Evolutionary conservation across 2,797 vertebrate genomes (phyloP), one percentile per base, ranked within the genome.

Genomic region (Telmatherina bonti): DNA sequence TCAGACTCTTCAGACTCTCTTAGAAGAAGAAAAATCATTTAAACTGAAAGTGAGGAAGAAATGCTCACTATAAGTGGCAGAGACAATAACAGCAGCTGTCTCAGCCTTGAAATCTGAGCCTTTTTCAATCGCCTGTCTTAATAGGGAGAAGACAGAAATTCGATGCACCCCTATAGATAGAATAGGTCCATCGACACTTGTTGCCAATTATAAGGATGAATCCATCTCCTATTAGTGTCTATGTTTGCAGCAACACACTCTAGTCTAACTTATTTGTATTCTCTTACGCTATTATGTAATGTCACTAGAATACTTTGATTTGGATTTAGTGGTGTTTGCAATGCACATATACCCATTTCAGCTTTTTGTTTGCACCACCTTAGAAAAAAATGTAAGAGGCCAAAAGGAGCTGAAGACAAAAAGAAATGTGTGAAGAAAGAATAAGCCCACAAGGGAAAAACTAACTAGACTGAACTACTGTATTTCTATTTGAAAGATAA

Each of bases 181-280:
- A 84, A 87, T 68, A 72, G 82, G 30, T 79, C 62, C 13, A 56
- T 62, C 74, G 76, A 72, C 73, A 89, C 84, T 74, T 86, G 77
- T 80, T 79, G 73, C 78, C 86, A 87, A 83, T 89, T 87, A 87
- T 79, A 58, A 72, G 72, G 45, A 70, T 75, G 53, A 54, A 57
- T 78, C 69, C 29, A 3, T 67, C 80, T 62, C 45, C 24, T 51
- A n/a, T 26, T 33, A 5, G 18, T 43, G 27, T 29, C 2, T n/a
- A n/a, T 67, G 41, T 67, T 47, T 70, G 54, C 47, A 47, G 20
- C 13, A 58, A 24, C 31, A 10, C 11, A 13, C 65, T 49, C 9
- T 49, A 31, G 29, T 4, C 4, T 7, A 4, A 51, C 30, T 26
- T 5, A 41, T 18, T 43, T 67, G 64, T 56, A 15, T 27, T 24